Base-by-base conservation (phyloP, 2,888 invertebrate species). In the Dicyrtoma fusca region DNA sequence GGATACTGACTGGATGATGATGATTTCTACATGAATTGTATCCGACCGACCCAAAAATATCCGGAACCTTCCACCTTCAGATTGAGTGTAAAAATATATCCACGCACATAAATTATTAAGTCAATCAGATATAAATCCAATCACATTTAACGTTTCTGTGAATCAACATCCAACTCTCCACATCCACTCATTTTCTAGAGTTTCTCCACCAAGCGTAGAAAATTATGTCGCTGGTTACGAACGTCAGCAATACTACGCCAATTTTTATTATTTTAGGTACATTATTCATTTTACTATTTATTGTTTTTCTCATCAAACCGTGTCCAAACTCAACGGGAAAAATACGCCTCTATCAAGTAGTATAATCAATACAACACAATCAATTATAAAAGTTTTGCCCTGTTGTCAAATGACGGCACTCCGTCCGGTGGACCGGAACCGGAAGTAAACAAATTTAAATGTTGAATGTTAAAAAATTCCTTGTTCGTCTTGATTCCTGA, bases 161-260 rank as follows among this genome's bases (percentile, higher is more conserved):
- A n/a, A n/a, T n/a, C n/a, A n/a, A n/a, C n/a, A n/a, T n/a, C n/a
- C n/a, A n/a, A n/a, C n/a, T n/a, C n/a, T n/a, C n/a, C n/a, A n/a
- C n/a, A n/a, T 57, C 1, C 19, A 10, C 13, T 57, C 5, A 14
- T 26, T 26, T 57, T 66, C 25, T 62, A 42, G 34, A 5, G 53
- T 23, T 45, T 8, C 70, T 79, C 76, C 76, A 75, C 17, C 42
- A 69, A 23, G 72, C 49, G 44, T 73, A 75, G 44, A 79, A 70
- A 13, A 71, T 64, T 11, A 73, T 14, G 53, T 79, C 78, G 8
- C 74, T 74, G 6, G 74, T 73, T 2, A 76, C 49, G 69, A 79
- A 79, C 0, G 73, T 26, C 13, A 75, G 13, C 1, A 76, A 42
- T 13, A 77, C 64, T 14, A 75, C 0, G 11, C 71, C 23, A 51